Percentiles rank a stretch among this genome's conserved stretches.
Evolutionary conservation across 2,797 vertebrate species (phyloP).

Genomic region (Siniperca scherzeri): DNA sequence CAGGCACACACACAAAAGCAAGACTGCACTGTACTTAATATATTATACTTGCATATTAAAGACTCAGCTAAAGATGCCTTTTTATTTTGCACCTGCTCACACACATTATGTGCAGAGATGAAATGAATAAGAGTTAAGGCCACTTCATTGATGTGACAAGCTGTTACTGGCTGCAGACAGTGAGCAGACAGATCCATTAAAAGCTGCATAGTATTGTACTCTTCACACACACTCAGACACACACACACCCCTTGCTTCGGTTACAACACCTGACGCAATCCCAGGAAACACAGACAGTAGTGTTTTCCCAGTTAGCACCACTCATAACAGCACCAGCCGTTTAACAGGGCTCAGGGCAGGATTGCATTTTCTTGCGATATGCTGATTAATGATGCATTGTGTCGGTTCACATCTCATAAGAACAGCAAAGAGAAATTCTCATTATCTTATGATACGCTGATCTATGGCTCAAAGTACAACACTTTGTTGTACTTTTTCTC

Average conservation of each 20-base stretch:
- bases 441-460: slow-evolving; percentile 69
- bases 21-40: background rate
- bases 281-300: slow-evolving; percentile 68
- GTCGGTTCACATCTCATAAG: slow-evolving; percentile 72
- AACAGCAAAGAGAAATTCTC: slow-evolving; percentile 63
- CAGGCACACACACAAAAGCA: background rate
- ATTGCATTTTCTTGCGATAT: slow-evolving; percentile 82
- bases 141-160: slow-evolving; percentile 32
- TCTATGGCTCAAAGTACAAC: slow-evolving; percentile 55
- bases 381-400: slow-evolving; percentile 82
- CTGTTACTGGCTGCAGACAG: slow-evolving; percentile 50
- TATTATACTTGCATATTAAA: slow-evolving; percentile 20
- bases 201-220: slow-evolving; percentile 50
- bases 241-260: slow-evolving; percentile 34
- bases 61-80: slow-evolving; percentile 9
- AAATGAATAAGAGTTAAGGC: slow-evolving; percentile 32
- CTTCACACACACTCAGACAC: slow-evolving; percentile 31
- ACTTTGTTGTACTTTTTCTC: slow-evolving; percentile 37
- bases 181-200: slow-evolving; percentile 54
- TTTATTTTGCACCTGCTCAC: slow-evolving; percentile 38
- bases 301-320: slow-evolving; percentile 64
- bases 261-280: slow-evolving; percentile 80
- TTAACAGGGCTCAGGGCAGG: slow-evolving; percentile 70
- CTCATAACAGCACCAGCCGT: slow-evolving; percentile 62
- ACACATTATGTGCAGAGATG: slow-evolving; percentile 9